These are phyloP conservation scores for Melieria picta DNA, from an alignment of 2,888 invertebrate species.

Conservation along the genomic window DNA sequence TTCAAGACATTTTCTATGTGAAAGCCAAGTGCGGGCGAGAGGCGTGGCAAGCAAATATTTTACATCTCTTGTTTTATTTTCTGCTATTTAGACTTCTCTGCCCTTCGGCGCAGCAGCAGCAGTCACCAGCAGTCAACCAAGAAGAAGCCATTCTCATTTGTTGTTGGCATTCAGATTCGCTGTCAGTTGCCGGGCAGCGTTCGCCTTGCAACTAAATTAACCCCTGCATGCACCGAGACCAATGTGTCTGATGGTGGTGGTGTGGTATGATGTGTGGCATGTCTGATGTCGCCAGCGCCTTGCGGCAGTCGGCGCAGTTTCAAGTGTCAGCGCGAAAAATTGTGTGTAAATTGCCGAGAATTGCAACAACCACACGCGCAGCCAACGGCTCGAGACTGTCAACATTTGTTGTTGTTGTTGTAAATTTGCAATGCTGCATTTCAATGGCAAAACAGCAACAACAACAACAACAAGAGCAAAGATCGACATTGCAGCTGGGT, in stretches of 20 bases:
- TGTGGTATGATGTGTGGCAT: neutral
- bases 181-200: constrained; percentile 1
- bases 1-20: neutral
- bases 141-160: constrained; percentile 13
- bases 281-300: neutral
- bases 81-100: neutral
- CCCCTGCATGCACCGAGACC: constrained; percentile 7
- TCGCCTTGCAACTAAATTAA: constrained; percentile 28
- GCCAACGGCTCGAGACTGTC: constrained; percentile 22
- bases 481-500: neutral
- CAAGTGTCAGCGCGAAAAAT: constrained; percentile 29
- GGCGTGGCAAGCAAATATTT: neutral
- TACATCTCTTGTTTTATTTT: neutral
- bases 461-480: constrained; percentile 14
- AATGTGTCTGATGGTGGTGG: neutral
- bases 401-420: constrained; percentile 12
- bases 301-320: neutral
- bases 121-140: neutral
- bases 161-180: neutral
- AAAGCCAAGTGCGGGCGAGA: neutral
- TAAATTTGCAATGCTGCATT: constrained; percentile 35
- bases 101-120: too few relatives aligned
- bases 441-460: constrained; percentile 39
- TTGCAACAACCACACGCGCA: constrained; percentile 15
- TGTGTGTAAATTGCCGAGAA: constrained; percentile 25